Percentiles rank a stretch among this genome's conserved stretches.
phyloP scores from a whole-genome alignment of 2,113 vertebrate species.

The Theristicus caerulescens region DNA sequence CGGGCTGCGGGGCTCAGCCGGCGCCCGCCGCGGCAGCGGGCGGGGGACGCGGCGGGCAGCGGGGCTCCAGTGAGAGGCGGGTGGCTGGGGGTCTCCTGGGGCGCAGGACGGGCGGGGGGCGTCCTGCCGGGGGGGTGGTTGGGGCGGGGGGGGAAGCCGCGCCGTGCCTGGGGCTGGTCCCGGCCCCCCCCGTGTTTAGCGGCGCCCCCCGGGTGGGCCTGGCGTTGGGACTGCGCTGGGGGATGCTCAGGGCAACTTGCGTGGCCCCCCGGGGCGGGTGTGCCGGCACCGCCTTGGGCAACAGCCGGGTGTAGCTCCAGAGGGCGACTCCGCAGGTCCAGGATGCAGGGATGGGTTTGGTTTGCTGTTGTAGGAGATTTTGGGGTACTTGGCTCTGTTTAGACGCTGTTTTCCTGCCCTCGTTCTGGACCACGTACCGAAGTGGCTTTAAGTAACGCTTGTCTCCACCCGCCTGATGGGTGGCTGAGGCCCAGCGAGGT shows the following conservation, averaged over 20 bases:
- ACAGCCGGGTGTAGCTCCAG: background rate
- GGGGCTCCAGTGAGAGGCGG: background rate
- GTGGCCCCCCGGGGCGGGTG: background rate
- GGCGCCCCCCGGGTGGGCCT: background rate
- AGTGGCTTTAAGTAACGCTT: background rate
- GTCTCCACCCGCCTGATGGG: background rate
- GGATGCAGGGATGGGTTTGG: background rate
- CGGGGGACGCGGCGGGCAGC: background rate
- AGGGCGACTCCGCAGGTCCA: background rate
- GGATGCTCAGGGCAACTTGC: background rate
- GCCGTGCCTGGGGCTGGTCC: background rate
- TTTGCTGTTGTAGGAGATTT: background rate
- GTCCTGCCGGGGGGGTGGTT: background rate
- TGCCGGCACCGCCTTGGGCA: background rate
- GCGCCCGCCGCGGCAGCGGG: background rate
- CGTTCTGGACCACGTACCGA: fast-evolving
- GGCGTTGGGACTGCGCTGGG: background rate
- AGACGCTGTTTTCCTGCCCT: background rate
- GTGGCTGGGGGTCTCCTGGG: background rate
- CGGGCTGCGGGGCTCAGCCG: background rate
- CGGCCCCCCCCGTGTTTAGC: background rate
- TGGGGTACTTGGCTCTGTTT: background rate
- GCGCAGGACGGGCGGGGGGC: background rate
- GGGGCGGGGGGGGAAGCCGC: background rate
- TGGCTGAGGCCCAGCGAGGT: background rate